Evolutionary conservation across 2,113 vertebrate genomes (phyloP).

Genomic region (Plotosus lineatus): DNA sequence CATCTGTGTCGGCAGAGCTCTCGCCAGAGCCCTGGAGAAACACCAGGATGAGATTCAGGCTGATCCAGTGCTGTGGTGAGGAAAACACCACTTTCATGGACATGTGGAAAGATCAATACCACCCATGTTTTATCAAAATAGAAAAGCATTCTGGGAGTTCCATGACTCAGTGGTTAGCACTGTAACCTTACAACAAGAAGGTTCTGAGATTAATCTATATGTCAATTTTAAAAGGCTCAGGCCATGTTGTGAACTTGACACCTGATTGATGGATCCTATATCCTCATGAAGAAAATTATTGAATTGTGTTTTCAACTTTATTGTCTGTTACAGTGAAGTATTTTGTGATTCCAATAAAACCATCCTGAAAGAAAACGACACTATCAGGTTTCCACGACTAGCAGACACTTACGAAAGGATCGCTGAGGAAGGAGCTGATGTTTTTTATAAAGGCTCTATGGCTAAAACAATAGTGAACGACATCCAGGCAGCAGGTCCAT

Average conservation of each 20-base stretch:
- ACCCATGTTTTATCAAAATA: background rate
- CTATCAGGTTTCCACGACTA: constrained; percentile 78
- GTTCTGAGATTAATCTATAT: too few relatives aligned
- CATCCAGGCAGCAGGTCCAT: constrained; percentile 77
- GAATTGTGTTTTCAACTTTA: constrained; percentile 18
- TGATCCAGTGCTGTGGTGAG: constrained; percentile 82
- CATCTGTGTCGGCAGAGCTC: constrained; percentile 82
- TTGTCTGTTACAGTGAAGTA: constrained; percentile 65
- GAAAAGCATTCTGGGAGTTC: background rate
- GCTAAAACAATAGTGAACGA: constrained; percentile 83
- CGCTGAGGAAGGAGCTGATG: constrained; percentile 83
- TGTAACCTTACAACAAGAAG: too few relatives aligned
- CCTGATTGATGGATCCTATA: background rate
- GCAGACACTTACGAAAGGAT: constrained; percentile 84
- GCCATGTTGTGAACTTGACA: background rate
- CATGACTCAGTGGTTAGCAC: too few relatives aligned
- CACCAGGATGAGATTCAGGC: constrained; percentile 70
- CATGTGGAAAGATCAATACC: background rate
- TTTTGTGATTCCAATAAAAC: constrained; percentile 84
- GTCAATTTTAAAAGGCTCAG: too few relatives aligned
- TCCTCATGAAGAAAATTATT: background rate
- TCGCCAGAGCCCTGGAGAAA: constrained; percentile 78
- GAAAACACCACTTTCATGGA: background rate
- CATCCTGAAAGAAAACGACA: constrained; percentile 84
- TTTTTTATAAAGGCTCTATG: constrained; percentile 90